Evolutionary conservation across 2,888 invertebrate genomes (phyloP), one percentile per base, ranked within the genome.

Genomic region (Terebella lapidaria): DNA sequence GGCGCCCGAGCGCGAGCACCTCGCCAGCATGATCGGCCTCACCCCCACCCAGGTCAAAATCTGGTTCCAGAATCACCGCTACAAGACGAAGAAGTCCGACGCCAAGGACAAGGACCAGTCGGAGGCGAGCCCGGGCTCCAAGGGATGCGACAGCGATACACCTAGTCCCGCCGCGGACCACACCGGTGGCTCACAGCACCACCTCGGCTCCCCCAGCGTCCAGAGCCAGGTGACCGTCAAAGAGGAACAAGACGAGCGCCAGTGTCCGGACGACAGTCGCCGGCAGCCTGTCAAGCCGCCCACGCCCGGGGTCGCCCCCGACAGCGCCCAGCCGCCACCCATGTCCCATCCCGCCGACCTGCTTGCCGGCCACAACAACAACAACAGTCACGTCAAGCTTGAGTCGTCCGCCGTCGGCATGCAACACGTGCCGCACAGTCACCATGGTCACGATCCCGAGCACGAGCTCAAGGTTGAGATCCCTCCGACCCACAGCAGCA

Each of bases 1-100:
- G 66, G 96, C 95, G 25, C 96, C 95, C 0, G 96, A 96, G 84
- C 84, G 95, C 74, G 96, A 96, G 83, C 94, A 95, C 81, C 87
- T 96, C 77, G 95, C 95, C 55, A 92, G 92, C 70, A 87, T 94
- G 75, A 95, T 96, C 77, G 92, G 94, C 83, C 86, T 96, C 73
- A 94, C 95, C 63, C 95, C 95, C 27, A 95, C 94, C 64, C 96
- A 96, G 88, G 94, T 94, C 81, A 86, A 53, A 22, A 71, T 74
- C 54, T 70, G 70, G 69, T 70, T 70, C 60, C 69, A 70, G 61
- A 68, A 68, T 53, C 68, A 68, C 47, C 63, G 68, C 55, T 68
- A 68, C 61, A 68, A 68, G 58, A 60, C 62, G 42, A 68, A 68
- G 56, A 63, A 69, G 47, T 72, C 72, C 5, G 24, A 49, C 24